Percentiles rank a stretch among this genome's conserved stretches.
Evolutionary conservation across 2,797 vertebrate genomes (phyloP).

Genomic region (Lepidocolaptes lacrymiger): DNA sequence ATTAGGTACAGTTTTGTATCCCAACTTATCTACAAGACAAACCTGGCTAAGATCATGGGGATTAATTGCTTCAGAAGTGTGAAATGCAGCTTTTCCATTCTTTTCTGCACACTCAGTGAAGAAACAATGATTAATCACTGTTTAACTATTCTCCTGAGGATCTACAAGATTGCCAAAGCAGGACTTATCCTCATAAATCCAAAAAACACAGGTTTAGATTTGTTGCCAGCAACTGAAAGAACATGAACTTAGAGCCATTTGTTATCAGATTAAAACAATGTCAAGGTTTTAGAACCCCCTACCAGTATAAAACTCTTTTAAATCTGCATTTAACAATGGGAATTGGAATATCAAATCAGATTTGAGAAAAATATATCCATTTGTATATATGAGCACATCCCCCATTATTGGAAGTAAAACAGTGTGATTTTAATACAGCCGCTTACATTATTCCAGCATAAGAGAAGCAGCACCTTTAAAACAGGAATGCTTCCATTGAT

Average conservation of each 20-base stretch:
- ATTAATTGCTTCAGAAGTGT: constrained; percentile 99
- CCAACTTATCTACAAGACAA: constrained; percentile 99
- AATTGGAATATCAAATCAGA: constrained; percentile 61
- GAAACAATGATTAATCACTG: constrained; percentile 99
- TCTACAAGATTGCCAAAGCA: constrained; percentile 95
- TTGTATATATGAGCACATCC: background rate
- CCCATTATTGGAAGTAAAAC: background rate
- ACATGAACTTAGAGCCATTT: constrained; percentile 95
- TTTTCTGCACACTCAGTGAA: constrained; percentile 94
- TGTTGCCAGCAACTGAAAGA: constrained; percentile 83
- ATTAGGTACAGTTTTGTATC: constrained; percentile 99
- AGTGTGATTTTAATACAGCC: background rate
- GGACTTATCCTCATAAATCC: constrained; percentile 98
- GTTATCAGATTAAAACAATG: constrained; percentile 99
- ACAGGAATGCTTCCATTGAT: background rate
- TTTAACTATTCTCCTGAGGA: constrained; percentile 99
- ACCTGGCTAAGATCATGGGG: constrained; percentile 99
- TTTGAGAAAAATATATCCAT: constrained; percentile 15
- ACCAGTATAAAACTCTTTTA: constrained; percentile 82
- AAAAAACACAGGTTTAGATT: constrained; percentile 85
- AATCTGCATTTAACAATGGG: constrained; percentile 66
- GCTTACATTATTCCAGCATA: background rate
- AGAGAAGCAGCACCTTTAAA: background rate
- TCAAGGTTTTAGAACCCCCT: constrained; percentile 88
- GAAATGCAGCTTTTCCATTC: constrained; percentile 97